Percentiles rank a stretch among this genome's conserved stretches.
phyloP scores from a whole-genome alignment of 37 sponge, comb jelly and placozoan genomes.

The Cliona cf. orientalis region DNA sequence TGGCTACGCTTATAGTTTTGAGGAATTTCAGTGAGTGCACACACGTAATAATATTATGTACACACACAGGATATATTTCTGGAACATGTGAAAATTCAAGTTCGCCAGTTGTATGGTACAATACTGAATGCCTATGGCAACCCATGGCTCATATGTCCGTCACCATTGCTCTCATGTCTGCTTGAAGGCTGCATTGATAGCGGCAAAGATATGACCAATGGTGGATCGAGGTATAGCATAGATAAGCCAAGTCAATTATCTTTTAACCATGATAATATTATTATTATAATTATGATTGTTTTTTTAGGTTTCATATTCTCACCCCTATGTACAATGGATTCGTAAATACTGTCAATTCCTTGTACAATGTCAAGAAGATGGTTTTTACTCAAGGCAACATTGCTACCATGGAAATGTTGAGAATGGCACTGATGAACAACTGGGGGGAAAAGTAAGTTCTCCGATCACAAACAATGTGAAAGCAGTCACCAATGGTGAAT shows the following conservation, averaged over 20 bases:
- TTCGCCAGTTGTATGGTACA: constrained; percentile 17
- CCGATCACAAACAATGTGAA: neutral
- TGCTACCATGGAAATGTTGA: constrained; percentile 23
- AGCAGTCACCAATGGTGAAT: neutral
- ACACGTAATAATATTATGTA: no score
- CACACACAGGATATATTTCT: constrained; percentile 35
- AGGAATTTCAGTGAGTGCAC: no score
- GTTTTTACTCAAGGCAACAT: constrained; percentile 28
- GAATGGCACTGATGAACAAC: constrained; percentile 61
- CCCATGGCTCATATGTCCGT: constrained; percentile 59
- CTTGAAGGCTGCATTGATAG: constrained; percentile 44
- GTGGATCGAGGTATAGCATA: constrained; percentile 34
- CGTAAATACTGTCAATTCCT: constrained; percentile 36
- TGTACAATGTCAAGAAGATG: constrained; percentile 64
- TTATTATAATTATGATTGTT: neutral
- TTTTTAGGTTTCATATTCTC: constrained; percentile 51
- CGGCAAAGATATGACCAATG: constrained; percentile 56
- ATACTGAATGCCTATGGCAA: constrained; percentile 35
- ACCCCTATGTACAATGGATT: constrained; percentile 59
- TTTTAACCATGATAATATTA: neutral
- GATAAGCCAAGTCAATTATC: neutral
- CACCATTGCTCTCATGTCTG: constrained; percentile 51
- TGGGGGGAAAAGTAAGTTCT: constrained; percentile 46
- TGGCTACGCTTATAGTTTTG: no score
- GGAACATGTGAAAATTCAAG: constrained; percentile 16